These are phyloP conservation scores for Aurelia aurita complex sp. Pacific DNA, from an alignment of 30 jellyfish, hydroid and myxozoan species.

Conservation along the genomic window DNA sequence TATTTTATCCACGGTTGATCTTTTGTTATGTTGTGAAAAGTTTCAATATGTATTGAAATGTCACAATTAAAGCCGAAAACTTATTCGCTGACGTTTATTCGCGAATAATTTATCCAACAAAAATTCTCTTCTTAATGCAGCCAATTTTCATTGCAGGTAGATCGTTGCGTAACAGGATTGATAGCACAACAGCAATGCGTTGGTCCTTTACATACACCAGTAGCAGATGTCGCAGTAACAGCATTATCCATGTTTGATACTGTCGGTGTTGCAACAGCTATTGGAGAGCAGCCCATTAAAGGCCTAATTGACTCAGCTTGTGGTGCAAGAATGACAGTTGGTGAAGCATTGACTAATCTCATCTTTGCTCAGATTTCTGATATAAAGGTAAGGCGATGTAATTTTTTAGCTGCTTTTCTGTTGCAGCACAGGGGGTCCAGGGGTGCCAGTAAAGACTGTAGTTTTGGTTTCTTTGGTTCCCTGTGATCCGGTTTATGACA, in stretches of 20 bases:
- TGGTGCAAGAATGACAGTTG: constrained; percentile 93
- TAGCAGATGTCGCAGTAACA: constrained; percentile 90
- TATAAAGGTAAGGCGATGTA: constrained; percentile 37
- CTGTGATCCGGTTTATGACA: too few species aligned
- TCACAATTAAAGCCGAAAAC: too few species aligned
- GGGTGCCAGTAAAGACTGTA: too few species aligned
- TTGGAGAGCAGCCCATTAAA: constrained; percentile 94
- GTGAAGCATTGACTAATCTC: constrained; percentile 88
- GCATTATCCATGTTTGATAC: constrained; percentile 82
- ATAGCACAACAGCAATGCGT: constrained; percentile 96
- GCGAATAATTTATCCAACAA: too few species aligned
- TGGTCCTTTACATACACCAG: constrained; percentile 94
- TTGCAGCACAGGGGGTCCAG: too few species aligned
- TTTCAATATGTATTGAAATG: too few species aligned
- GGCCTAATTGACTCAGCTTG: constrained; percentile 74
- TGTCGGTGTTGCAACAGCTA: constrained; percentile 90
- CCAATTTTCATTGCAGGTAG: constrained; percentile 53
- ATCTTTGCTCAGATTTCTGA: constrained; percentile 82
- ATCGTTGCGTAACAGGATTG: constrained; percentile 92
- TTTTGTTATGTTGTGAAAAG: too few species aligned
- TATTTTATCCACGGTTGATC: too few species aligned
- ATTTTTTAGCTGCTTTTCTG: too few species aligned
- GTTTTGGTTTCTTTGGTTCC: too few species aligned
- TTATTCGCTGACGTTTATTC: too few species aligned
- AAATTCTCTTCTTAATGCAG: too few species aligned